Conservation (phyloP, 1,140 invertebrate genomes). For the Cepaea nemoralis region DNA sequence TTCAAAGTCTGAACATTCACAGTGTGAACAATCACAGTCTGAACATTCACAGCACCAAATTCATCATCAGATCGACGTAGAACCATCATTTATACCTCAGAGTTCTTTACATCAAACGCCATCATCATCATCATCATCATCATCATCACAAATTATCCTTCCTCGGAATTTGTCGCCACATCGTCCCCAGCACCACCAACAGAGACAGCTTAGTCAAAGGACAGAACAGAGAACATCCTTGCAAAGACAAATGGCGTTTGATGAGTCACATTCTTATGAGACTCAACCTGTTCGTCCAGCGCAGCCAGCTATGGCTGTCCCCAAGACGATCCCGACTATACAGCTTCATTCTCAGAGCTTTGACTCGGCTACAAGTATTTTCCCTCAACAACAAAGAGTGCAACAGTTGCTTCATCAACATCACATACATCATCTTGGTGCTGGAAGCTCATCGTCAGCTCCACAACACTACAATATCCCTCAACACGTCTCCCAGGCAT, state of each 20-base stretch:
- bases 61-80: no score
- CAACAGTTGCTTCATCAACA: background rate
- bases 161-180: background rate
- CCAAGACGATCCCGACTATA: background rate
- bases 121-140: no score
- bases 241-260: slow-evolving; percentile 11
- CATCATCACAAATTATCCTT: background rate
- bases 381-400: background rate
- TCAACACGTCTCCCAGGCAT: background rate
- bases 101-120: no score
- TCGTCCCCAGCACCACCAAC: background rate
- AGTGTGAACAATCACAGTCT: background rate
- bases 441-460: background rate
- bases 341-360: background rate
- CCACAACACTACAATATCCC: background rate
- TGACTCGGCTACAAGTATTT: background rate
- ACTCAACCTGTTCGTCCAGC: background rate
- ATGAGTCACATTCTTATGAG: background rate
- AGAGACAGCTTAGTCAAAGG: background rate
- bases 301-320: background rate
- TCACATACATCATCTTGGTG: background rate
- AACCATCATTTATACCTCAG: no score
- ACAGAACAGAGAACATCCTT: background rate
- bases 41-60: no score
- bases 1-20: background rate